Percentiles rank a stretch among this genome's conserved stretches.
Conservation (phyloP, 2,888 invertebrate species). For the Tolmerus cingulatus region DNA sequence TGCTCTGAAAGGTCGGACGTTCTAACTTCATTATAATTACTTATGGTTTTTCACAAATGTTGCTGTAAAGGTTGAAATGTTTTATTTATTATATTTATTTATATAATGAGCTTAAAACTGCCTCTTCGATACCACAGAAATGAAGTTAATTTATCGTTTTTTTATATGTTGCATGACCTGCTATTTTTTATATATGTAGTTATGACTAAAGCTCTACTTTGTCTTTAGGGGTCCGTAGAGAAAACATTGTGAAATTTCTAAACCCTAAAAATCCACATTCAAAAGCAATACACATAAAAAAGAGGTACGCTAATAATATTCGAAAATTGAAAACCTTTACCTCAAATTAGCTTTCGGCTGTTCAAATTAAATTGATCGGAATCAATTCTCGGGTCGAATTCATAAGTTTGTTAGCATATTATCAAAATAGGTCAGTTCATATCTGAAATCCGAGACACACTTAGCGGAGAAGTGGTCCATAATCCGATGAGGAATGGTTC, state of each 20-base stretch:
- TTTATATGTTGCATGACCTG: too few species aligned
- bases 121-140: too few species aligned
- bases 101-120: too few species aligned
- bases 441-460: neutral
- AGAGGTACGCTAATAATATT: neutral
- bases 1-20: too few species aligned
- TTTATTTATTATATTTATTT: too few species aligned
- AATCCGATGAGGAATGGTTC: conserved; percentile 4
- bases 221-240: neutral
- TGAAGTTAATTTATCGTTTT: too few species aligned
- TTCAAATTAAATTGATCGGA: neutral
- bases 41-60: too few species aligned
- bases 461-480: neutral
- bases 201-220: too few species aligned
- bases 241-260: neutral
- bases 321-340: neutral
- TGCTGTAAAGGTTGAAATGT: too few species aligned
- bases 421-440: conserved; percentile 13
- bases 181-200: too few species aligned
- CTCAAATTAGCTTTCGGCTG: neutral
- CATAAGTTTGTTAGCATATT: neutral
- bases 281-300: neutral
- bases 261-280: neutral
- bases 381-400: neutral
- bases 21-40: too few species aligned